Percentiles rank a stretch among this genome's conserved stretches.
phyloP scores from a whole-genome alignment of 2,113 vertebrate genomes.

The Rattus rattus region DNA sequence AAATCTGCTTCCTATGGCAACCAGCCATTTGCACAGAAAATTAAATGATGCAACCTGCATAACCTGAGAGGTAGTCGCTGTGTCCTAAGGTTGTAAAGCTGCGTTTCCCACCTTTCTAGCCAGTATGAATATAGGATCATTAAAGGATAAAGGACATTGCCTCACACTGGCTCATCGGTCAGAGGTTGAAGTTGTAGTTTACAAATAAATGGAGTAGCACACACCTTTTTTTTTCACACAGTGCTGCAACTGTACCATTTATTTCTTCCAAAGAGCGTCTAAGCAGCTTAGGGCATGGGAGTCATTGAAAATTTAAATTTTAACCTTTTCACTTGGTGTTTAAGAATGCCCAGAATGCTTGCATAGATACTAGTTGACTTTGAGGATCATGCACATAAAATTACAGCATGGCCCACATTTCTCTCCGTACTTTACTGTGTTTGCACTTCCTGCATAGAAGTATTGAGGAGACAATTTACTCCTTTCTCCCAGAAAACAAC shows the following conservation, averaged over 20 bases:
- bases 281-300: neutral
- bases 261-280: constrained; percentile 47
- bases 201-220: constrained; percentile 26
- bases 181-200: neutral
- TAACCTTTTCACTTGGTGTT: neutral
- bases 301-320: constrained; percentile 14
- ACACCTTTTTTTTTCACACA: neutral
- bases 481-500: neutral
- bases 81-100: neutral
- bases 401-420: neutral
- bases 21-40: constrained; percentile 52
- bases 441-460: constrained; percentile 8
- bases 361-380: neutral
- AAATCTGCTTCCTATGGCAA: neutral
- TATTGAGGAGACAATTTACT: constrained; percentile 37
- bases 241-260: neutral
- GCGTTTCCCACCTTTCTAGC: neutral
- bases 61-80: neutral
- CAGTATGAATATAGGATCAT: neutral
- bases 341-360: constrained; percentile 48
- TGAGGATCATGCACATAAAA: neutral
- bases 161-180: neutral
- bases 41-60: constrained; percentile 19
- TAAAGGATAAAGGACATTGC: neutral
- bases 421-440: constrained; percentile 13